Evolutionary conservation across 2,113 vertebrate species (phyloP).

Genomic region (Notothenia rossii): DNA sequence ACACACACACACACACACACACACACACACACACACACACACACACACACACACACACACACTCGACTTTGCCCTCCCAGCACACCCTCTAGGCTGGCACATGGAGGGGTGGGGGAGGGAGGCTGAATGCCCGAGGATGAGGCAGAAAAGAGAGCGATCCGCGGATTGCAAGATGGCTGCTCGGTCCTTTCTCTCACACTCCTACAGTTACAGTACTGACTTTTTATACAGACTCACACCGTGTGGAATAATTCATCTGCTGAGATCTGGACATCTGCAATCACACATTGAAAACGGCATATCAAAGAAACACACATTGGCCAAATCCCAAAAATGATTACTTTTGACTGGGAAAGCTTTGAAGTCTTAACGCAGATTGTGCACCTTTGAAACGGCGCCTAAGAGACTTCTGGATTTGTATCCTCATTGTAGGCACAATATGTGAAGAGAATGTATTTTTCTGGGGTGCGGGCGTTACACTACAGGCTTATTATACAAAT

Average conservation of each 20-base stretch:
- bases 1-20: slow-evolving; percentile 40
- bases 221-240: background rate
- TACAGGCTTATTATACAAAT: slow-evolving; percentile 52
- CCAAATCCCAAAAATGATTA: slow-evolving; percentile 27
- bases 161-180: slow-evolving; percentile 71
- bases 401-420: background rate
- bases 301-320: slow-evolving; percentile 32
- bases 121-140: slow-evolving; percentile 66
- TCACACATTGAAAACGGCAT: background rate
- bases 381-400: slow-evolving; percentile 30
- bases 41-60: slow-evolving; percentile 38
- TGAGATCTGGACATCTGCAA: slow-evolving; percentile 51
- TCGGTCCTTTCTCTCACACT: slow-evolving; percentile 29
- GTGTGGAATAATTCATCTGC: slow-evolving; percentile 45
- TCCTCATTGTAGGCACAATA: background rate
- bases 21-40: slow-evolving; percentile 38
- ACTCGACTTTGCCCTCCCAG: slow-evolving; percentile 62
- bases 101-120: slow-evolving; percentile 69
- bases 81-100: slow-evolving; percentile 77
- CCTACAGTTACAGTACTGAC: slow-evolving; percentile 17
- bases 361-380: slow-evolving; percentile 4
- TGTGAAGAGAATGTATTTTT: background rate
- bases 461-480: background rate
- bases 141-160: slow-evolving; percentile 58
- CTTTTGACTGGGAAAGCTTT: slow-evolving; percentile 30